These are phyloP conservation scores for Ursus arctos DNA, from an alignment of 2,113 vertebrate species.

Conservation along the genomic window DNA sequence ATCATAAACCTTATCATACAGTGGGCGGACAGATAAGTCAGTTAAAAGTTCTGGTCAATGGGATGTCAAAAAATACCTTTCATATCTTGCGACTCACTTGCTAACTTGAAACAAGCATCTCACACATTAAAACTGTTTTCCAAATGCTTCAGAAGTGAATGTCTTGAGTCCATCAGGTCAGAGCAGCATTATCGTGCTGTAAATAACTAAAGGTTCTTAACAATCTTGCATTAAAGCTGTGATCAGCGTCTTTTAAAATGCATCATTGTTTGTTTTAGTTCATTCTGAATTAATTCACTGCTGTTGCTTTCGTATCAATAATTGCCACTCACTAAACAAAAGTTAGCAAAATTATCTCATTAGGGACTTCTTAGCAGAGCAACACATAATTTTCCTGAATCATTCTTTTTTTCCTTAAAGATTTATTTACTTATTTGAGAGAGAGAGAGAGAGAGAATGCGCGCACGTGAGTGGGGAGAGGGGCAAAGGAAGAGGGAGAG, in stretches of 20 bases:
- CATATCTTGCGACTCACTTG: neutral
- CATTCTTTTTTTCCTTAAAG: neutral
- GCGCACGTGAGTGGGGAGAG: neutral
- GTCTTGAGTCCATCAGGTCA: neutral
- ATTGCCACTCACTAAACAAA: neutral
- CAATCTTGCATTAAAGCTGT: neutral
- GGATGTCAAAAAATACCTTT: conserved; percentile 36
- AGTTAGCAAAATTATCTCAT: neutral
- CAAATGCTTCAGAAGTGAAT: neutral
- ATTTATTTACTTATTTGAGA: neutral
- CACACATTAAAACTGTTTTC: neutral
- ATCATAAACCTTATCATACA: neutral
- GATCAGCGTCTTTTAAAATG: conserved; percentile 2
- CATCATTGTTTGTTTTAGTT: neutral
- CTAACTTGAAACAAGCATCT: neutral
- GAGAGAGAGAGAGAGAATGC: neutral
- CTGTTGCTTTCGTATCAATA: neutral
- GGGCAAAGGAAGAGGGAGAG: neutral
- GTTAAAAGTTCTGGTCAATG: neutral
- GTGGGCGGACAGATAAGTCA: neutral
- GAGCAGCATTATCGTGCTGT: neutral
- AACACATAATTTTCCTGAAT: conserved; percentile 12
- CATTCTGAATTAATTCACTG: conserved; percentile 22
- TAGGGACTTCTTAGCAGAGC: neutral
- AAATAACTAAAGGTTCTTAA: neutral